These are phyloP conservation scores for Illadopsis cleaveri DNA, from an alignment of 2,113 vertebrate species.

Conservation along the genomic window DNA sequence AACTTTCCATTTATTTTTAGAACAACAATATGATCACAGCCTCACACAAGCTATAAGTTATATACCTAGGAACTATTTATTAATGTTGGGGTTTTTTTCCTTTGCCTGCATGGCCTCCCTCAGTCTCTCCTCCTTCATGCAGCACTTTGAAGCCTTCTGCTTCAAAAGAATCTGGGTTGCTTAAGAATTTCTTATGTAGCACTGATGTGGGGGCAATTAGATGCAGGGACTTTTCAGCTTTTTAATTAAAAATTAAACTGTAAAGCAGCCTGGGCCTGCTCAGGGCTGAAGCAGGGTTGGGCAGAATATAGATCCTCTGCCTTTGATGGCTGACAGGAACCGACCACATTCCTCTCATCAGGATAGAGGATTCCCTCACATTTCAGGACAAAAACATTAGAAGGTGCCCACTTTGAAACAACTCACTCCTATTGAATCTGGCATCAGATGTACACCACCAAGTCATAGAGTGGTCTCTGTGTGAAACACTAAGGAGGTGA, in stretches of 20 bases:
- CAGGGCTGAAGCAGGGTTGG: neutral
- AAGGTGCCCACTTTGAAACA: neutral
- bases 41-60: neutral
- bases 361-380: neutral
- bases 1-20: neutral
- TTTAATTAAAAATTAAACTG: neutral
- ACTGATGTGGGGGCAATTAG: neutral
- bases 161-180: neutral
- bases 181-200: neutral
- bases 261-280: neutral
- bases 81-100: neutral
- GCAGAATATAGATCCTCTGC: neutral
- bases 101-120: neutral
- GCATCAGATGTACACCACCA: neutral
- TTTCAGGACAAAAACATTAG: neutral
- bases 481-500: neutral
- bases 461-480: neutral
- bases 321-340: neutral
- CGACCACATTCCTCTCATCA: rapidly evolving
- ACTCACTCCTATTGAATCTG: neutral
- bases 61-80: neutral
- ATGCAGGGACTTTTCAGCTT: neutral
- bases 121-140: neutral
- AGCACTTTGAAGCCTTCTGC: neutral
- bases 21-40: neutral